Evolutionary conservation across 2,797 vertebrate species (phyloP).

Genomic region (Microcaecilia unicolor): DNA sequence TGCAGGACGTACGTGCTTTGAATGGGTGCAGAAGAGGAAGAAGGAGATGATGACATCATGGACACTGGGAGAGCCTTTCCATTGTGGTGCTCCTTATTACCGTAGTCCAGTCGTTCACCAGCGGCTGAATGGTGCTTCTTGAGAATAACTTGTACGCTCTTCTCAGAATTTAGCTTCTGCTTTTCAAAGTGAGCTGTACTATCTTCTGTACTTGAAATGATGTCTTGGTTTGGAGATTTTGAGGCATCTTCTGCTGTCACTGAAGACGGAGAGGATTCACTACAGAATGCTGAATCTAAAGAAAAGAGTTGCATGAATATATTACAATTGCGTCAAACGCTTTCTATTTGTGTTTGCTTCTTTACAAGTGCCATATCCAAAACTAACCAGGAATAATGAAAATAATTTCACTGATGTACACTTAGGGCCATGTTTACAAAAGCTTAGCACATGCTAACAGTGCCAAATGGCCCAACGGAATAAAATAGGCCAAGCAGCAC

Average conservation of each 20-base stretch:
- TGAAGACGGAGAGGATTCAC: constrained; percentile 38
- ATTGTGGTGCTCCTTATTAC: constrained; percentile 8
- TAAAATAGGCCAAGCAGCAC: too few relatives aligned
- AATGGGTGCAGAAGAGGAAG: constrained; percentile 53
- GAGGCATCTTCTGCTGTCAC: constrained; percentile 21
- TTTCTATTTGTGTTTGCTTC: too few relatives aligned
- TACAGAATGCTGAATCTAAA: constrained; percentile 36
- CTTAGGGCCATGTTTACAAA: too few relatives aligned
- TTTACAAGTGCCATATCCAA: too few relatives aligned
- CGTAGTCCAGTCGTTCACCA: constrained; percentile 30
- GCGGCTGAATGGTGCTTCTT: constrained; percentile 27
- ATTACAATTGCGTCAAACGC: too few relatives aligned
- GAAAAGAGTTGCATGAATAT: constrained; percentile 2
- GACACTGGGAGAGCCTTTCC: constrained; percentile 21
- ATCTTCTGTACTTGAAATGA: constrained; percentile 24
- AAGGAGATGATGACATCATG: constrained; percentile 58
- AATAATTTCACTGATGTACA: too few relatives aligned
- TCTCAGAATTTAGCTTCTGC: constrained; percentile 25
- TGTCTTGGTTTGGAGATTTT: constrained; percentile 19
- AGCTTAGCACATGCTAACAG: too few relatives aligned
- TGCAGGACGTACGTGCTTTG: constrained; percentile 43
- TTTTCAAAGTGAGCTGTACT: constrained; percentile 25
- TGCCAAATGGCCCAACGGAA: too few relatives aligned
- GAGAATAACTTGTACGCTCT: constrained; percentile 10
- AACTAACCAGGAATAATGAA: too few relatives aligned